Evolutionary conservation across 2,797 vertebrate species (phyloP).

Genomic region (Stomatorhinus walkeri): DNA sequence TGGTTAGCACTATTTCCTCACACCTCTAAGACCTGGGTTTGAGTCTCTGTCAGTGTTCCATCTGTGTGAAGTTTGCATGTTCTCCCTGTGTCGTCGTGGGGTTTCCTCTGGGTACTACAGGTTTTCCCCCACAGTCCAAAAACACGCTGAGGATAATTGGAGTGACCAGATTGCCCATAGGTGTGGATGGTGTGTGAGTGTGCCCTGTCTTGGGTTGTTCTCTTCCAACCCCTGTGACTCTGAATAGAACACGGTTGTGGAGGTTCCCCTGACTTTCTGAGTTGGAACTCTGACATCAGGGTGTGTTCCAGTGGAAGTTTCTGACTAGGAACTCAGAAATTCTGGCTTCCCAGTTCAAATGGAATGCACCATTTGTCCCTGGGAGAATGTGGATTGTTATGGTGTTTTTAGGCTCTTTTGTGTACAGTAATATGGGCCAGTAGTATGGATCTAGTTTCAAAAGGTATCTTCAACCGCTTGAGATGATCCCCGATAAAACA

Average conservation of each 20-base stretch:
- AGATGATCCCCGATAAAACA: constrained; percentile 29
- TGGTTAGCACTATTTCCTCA: not conserved
- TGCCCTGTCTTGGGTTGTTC: not conserved
- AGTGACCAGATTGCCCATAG: not conserved
- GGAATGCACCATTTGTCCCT: not conserved
- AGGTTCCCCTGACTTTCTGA: not conserved
- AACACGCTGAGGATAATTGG: not conserved
- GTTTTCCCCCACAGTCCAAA: not conserved
- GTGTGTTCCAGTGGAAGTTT: not conserved
- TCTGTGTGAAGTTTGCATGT: too few species aligned
- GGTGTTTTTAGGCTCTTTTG: not conserved
- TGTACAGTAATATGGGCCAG: not conserved
- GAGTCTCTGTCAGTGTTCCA: not conserved
- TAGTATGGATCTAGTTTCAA: not conserved
- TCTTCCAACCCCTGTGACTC: not conserved
- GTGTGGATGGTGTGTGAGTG: not conserved
- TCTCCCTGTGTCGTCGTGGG: not conserved
- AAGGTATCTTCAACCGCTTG: not conserved
- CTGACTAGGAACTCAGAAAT: not conserved
- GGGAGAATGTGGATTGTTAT: not conserved
- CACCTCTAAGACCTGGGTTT: not conserved
- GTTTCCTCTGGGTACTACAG: not conserved
- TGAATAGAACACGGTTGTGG: not conserved
- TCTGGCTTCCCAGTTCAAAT: not conserved
- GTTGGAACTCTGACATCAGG: not conserved